Evolutionary conservation across 1,140 invertebrate genomes (phyloP).

Genomic region (Anagrus nilaparvatae): DNA sequence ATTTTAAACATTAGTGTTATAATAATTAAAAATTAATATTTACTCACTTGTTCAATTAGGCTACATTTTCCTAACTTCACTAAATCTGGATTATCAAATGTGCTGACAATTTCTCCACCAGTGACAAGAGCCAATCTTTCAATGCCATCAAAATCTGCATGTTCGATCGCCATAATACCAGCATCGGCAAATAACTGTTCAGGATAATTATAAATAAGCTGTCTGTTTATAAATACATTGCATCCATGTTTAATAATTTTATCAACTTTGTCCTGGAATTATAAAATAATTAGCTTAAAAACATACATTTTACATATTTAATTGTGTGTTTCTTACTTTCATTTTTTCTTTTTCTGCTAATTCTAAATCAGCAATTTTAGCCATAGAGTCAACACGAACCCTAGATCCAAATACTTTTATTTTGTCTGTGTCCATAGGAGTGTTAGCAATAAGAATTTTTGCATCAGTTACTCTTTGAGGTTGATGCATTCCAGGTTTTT

Average conservation of each 20-base stretch:
- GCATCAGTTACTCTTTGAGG: slow-evolving; percentile 69
- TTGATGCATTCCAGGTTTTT: slow-evolving; percentile 85
- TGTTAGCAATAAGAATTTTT: slow-evolving; percentile 98
- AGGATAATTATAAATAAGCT: slow-evolving; percentile 99
- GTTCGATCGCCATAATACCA: slow-evolving; percentile 98
- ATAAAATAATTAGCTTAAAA: not conserved
- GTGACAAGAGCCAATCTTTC: slow-evolving; percentile 94
- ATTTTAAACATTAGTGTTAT: slow-evolving; percentile 5
- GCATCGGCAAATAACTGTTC: slow-evolving; percentile 99
- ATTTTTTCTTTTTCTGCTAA: slow-evolving; percentile 98
- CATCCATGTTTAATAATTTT: slow-evolving; percentile 93
- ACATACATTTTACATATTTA: not conserved
- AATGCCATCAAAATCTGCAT: slow-evolving; percentile 99
- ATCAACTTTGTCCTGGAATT: slow-evolving; percentile 76
- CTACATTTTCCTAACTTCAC: slow-evolving; percentile 92
- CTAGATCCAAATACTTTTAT: slow-evolving; percentile 99
- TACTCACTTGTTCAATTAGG: slow-evolving; percentile 79
- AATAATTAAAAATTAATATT: slow-evolving; percentile 3
- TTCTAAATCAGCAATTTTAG: slow-evolving; percentile 97
- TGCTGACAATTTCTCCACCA: slow-evolving; percentile 97
- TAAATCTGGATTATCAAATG: slow-evolving; percentile 87
- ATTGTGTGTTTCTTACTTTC: slow-evolving; percentile 49
- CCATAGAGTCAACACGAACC: slow-evolving; percentile 94
- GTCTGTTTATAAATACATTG: slow-evolving; percentile 99
- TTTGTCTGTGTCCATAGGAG: slow-evolving; percentile 99